phyloP scores from a whole-genome alignment of 2,888 invertebrate genomes.

The Bembecia ichneumoniformis region DNA sequence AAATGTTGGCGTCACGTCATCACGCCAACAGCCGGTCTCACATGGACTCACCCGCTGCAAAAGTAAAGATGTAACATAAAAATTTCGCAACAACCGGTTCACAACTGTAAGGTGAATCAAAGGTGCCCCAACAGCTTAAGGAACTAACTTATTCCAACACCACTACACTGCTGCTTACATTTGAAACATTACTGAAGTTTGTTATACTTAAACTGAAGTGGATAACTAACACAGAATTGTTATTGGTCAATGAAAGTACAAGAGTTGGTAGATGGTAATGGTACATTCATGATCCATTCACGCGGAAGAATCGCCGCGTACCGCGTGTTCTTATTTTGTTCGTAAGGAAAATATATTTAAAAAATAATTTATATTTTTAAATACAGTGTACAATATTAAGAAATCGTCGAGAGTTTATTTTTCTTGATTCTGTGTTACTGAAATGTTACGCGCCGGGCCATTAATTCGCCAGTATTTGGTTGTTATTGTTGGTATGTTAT shows the following conservation, averaged over 20 bases:
- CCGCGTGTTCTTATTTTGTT: not conserved
- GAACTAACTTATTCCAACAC: not conserved
- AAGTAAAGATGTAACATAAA: too few relatives aligned
- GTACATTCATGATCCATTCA: not conserved
- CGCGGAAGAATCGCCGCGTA: not conserved
- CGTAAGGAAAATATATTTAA: not conserved
- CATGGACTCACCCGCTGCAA: too few relatives aligned
- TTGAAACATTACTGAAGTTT: not conserved
- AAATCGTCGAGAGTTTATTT: not conserved
- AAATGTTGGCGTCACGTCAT: too few relatives aligned
- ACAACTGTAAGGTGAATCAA: not conserved
- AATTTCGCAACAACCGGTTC: not conserved
- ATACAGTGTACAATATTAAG: too few relatives aligned
- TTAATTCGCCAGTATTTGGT: conserved; percentile 25
- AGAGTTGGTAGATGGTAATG: not conserved
- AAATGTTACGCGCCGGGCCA: conserved; percentile 12
- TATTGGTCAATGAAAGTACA: not conserved
- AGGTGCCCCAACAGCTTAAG: not conserved
- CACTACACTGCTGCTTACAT: not conserved
- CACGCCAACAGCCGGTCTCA: too few relatives aligned
- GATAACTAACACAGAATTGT: not conserved
- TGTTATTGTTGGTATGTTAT: conserved; percentile 22
- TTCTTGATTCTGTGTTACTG: not conserved
- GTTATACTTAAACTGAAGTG: not conserved
- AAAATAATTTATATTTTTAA: too few relatives aligned